Percentiles rank a stretch among this genome's conserved stretches.
phyloP scores from a whole-genome alignment of 2,113 vertebrate species.

The Gambusia affinis region DNA sequence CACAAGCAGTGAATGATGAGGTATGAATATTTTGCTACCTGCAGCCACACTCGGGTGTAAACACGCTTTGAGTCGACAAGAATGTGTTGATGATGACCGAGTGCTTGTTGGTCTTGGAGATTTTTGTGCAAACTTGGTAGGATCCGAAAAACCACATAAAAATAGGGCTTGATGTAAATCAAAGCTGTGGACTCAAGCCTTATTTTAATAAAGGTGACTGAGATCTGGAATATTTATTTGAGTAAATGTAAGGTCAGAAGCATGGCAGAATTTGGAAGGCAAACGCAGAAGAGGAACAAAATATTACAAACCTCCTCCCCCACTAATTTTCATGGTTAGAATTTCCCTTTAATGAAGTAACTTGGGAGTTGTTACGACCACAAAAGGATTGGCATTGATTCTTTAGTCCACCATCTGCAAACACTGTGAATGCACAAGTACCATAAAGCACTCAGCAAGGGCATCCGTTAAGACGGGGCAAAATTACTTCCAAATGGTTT shows the following conservation, averaged over 20 bases:
- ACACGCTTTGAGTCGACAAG: constrained; percentile 41
- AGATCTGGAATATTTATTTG: background rate
- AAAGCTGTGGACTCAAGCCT: background rate
- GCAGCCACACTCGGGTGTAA: constrained; percentile 29
- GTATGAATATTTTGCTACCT: constrained; percentile 57
- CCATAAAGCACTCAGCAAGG: constrained; percentile 35
- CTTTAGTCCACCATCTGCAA: constrained; percentile 59
- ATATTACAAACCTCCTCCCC: constrained; percentile 6
- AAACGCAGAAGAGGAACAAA: constrained; percentile 2
- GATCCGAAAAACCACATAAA: constrained; percentile 19
- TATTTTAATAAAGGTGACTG: background rate
- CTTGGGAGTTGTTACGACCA: constrained; percentile 39
- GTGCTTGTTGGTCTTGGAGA: constrained; percentile 38
- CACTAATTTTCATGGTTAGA: constrained; percentile 22
- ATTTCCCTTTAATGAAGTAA: constrained; percentile 58
- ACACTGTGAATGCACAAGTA: constrained; percentile 69
- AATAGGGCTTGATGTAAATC: constrained; percentile 1
- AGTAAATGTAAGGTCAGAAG: constrained; percentile 1
- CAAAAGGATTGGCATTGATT: constrained; percentile 54
- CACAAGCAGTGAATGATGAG: constrained; percentile 41
- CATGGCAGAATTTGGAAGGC: constrained; percentile 18
- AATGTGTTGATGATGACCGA: constrained; percentile 35
- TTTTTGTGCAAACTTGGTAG: constrained; percentile 28
- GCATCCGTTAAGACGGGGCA: constrained; percentile 39
- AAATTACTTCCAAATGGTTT: constrained; percentile 73